phyloP scores from a whole-genome alignment of 2,888 invertebrate genomes.

The Meliscaeva auricollis region DNA sequence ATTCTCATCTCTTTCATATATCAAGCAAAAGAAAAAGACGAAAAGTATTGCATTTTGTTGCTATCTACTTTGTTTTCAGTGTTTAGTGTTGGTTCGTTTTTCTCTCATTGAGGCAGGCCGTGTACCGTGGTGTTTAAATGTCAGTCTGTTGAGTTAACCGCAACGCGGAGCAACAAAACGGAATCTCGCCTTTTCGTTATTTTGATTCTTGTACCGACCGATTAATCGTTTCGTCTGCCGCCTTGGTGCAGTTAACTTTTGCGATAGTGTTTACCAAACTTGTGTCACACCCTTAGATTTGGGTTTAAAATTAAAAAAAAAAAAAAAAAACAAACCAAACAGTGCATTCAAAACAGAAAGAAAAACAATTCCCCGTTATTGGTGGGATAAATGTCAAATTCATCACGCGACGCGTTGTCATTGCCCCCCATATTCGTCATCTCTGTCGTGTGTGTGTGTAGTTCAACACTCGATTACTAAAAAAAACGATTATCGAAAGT shows the following conservation, averaged over 20 bases:
- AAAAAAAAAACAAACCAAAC: background rate
- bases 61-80: slow-evolving; percentile 52
- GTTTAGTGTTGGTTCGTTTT: slow-evolving; percentile 21
- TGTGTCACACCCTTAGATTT: background rate
- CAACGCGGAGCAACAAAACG: slow-evolving; percentile 47
- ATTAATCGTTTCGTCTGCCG: slow-evolving; percentile 27
- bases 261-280: background rate
- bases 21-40: background rate
- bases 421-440: slow-evolving; percentile 4
- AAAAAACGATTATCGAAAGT: slow-evolving; percentile 19
- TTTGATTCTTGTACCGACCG: slow-evolving; percentile 1
- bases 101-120: slow-evolving; percentile 71
- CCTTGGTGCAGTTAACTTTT: background rate
- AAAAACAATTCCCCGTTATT: background rate
- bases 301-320: background rate
- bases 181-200: slow-evolving; percentile 16
- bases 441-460: slow-evolving; percentile 23
- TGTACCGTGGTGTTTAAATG: slow-evolving; percentile 38
- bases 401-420: slow-evolving; percentile 53
- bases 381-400: slow-evolving; percentile 1
- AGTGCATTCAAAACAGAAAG: background rate
- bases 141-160: slow-evolving; percentile 70
- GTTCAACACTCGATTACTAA: slow-evolving; percentile 39
- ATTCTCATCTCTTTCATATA: slow-evolving; percentile 8
- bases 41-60: slow-evolving; percentile 22